Base-by-base conservation (phyloP, 1,140 invertebrate genomes). In the Batillaria attramentaria region DNA sequence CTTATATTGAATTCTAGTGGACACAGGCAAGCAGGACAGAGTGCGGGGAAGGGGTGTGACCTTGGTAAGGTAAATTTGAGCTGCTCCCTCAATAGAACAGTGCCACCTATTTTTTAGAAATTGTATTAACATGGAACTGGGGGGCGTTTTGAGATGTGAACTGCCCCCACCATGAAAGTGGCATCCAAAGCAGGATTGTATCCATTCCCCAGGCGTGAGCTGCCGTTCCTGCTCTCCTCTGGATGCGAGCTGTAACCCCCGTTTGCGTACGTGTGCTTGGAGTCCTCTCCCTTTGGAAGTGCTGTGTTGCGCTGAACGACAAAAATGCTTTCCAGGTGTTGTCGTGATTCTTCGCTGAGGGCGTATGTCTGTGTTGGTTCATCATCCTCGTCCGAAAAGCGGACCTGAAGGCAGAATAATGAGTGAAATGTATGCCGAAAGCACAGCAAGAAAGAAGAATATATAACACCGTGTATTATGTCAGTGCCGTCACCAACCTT, bases 401-500 rank as follows among this genome's bases (percentile, higher is more conserved):
- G 68, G 3, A 70, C 68, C 68, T 70, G 68, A 35, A 66, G 5
- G 5, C 10, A 66, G 33, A 66, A 66, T 10, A 28, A 16, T 62
- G 13, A 62, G n/a, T n/a, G n/a, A n/a, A 54, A 18, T n/a, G 16
- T 18, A 18, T n/a, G n/a, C 16, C n/a, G 50, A 41, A 72, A 35
- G 42, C 18, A 72, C 31, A 72, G 69, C 35, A 35, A 72, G 69
- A 72, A 35, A 72, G 69, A 72, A 35, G 42, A 39, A 72, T 31
- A 72, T 31, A 72, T 31, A 72, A 39, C 35, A 31, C 20, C 13
- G 13, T 13, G 33, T 20, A 68, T n/a, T n/a, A n/a, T n/a, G n/a
- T n/a, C n/a, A n/a, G n/a, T n/a, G n/a, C n/a, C n/a, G n/a, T n/a
- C n/a, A n/a, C n/a, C n/a, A n/a, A n/a, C n/a, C n/a, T n/a, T n/a